phyloP scores from a whole-genome alignment of 2,113 vertebrate species.

The Xyrauchen texanus region DNA sequence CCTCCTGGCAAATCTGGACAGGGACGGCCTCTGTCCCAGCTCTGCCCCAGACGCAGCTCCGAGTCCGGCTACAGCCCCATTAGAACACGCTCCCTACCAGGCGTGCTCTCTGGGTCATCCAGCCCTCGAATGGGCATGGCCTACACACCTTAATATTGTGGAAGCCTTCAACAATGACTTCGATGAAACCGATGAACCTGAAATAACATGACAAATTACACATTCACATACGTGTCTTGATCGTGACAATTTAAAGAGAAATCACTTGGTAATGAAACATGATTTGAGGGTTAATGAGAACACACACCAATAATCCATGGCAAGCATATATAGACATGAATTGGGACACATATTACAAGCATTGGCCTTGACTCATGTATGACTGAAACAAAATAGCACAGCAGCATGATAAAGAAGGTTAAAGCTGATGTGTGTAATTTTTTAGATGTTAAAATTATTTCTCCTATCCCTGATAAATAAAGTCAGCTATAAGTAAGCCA shows the following conservation, averaged over 20 bases:
- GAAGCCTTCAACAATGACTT: background rate
- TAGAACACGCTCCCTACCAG: constrained; percentile 72
- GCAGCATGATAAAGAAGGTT: background rate
- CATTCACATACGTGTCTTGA: background rate
- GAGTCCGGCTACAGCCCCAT: constrained; percentile 62
- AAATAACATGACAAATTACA: background rate
- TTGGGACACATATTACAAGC: too few species aligned
- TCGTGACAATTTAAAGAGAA: constrained; percentile 11
- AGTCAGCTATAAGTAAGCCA: too few species aligned
- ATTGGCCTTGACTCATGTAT: background rate
- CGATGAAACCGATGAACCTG: background rate
- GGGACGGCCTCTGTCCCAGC: constrained; percentile 40
- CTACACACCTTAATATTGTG: constrained; percentile 39
- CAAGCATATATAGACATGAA: too few species aligned
- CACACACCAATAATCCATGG: too few species aligned
- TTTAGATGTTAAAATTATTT: too few species aligned
- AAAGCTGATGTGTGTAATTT: too few species aligned
- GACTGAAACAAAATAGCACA: background rate
- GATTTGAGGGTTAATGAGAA: too few species aligned
- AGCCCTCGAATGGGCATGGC: constrained; percentile 34
- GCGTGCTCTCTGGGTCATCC: constrained; percentile 56
- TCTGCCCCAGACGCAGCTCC: constrained; percentile 58
- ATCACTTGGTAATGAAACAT: background rate
- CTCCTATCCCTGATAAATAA: too few species aligned
- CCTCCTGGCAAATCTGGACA: constrained; percentile 32